Conservation (phyloP, 1,140 invertebrate species). For the Drosophila sechellia region DNA sequence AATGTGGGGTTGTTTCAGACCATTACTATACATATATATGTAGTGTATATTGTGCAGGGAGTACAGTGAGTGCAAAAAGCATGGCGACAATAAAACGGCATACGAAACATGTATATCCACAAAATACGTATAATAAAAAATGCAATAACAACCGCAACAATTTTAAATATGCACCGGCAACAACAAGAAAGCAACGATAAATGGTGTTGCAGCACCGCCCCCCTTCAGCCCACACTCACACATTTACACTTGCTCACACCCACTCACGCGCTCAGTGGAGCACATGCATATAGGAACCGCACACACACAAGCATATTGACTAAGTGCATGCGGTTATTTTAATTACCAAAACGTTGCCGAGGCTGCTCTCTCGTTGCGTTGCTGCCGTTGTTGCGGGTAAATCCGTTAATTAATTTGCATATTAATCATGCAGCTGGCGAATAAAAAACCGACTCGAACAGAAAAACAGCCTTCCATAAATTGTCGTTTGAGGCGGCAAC, state of each 20-base stretch:
- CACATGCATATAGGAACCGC: constrained; percentile 17
- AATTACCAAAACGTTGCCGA: constrained; percentile 78
- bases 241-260: constrained; percentile 1
- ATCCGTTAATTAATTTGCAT: constrained; percentile 83
- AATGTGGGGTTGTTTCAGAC: constrained; percentile 27
- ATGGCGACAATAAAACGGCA: constrained; percentile 51
- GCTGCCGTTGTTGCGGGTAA: constrained; percentile 65
- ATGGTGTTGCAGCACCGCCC: constrained; percentile 19
- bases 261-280: neutral
- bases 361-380: constrained; percentile 40
- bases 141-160: constrained; percentile 79
- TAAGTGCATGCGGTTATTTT: constrained; percentile 82
- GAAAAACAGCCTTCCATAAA: constrained; percentile 65
- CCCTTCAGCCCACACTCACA: constrained; percentile 3
- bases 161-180: constrained; percentile 73
- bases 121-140: constrained; percentile 76
- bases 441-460: constrained; percentile 36
- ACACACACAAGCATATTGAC: constrained; percentile 64
- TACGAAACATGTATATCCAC: constrained; percentile 53
- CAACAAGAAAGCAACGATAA: constrained; percentile 35
- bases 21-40: constrained; percentile 7
- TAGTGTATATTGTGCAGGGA: constrained; percentile 23
- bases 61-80: constrained; percentile 45
- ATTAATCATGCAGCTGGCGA: constrained; percentile 75
- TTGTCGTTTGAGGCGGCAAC: constrained; percentile 40